Base-by-base conservation (phyloP, 2,888 invertebrate species). In the Troglohyphantes excavatus region DNA sequence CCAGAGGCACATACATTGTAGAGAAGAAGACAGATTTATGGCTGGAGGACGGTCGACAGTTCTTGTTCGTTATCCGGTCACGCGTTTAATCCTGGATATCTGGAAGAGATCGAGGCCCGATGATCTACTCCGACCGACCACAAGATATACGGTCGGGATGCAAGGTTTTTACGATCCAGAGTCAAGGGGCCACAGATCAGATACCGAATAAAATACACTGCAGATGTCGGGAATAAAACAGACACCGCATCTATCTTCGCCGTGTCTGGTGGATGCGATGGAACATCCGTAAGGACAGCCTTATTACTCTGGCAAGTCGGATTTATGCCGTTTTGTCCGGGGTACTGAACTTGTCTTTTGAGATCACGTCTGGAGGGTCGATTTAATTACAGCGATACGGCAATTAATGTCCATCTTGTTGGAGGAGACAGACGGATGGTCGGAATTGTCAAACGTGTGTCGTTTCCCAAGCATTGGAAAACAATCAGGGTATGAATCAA, bases 11-110 rank as follows among this genome's bases (percentile, higher is more conserved):
- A 82, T 63, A 61, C 59, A 82, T 82, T 70, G 59, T 59, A 23
- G 73, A n/a, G 17, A 13, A 59, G 27, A 70, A 27, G 82, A 68
- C 73, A 81, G 81, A 89, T 89, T 82, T 83, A 82, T 68, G 33
- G 63, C 21, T 33, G 29, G 63, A 46, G 29, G 19, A n/a, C 29
- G 19, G 23, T 53, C 63, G 81, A 72, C 67, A 33, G 72, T 73
- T 79, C 78, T 68, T 67, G 81, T 76, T 82, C 67, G 88, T 61
- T 89, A 67, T 29, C 88, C 59, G 70, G 82, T 83, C 82, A 89
- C 82, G 82, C 82, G 53, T 68, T 59, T 65, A 67, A 29, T 53
- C 29, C 43, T n/a, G 67, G 81, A 81, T 79, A 65, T 46, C 23
- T 79, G 33, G 9, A 7, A 2, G n/a, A 68, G 82, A 82, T 82